Percentiles rank a stretch among this genome's conserved stretches.
Conservation (phyloP, 1,140 invertebrate genomes). For the Drosophila pseudoobscura region DNA sequence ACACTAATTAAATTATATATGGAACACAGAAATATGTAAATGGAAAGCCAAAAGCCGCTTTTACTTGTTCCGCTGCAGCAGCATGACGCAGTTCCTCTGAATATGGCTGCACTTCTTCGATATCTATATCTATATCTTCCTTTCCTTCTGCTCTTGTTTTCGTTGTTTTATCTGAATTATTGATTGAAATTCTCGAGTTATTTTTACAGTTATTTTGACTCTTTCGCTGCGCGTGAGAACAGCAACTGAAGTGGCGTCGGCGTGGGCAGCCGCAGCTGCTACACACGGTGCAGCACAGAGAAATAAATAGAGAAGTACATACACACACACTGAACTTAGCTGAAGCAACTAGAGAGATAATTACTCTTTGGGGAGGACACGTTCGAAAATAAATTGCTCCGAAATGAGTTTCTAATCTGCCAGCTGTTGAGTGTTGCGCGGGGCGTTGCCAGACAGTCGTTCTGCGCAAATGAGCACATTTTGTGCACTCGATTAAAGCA, state of each 20-base stretch:
- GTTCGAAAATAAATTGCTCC: too few relatives aligned
- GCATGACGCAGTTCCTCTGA: slow-evolving; percentile 51
- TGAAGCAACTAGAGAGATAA: slow-evolving; percentile 14
- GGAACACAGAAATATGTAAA: slow-evolving; percentile 45
- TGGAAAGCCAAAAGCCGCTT: slow-evolving; percentile 57
- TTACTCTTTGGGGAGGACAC: slow-evolving; percentile 23
- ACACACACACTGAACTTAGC: slow-evolving; percentile 8
- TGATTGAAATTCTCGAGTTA: too few relatives aligned
- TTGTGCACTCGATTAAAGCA: too few relatives aligned
- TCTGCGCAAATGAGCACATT: too few relatives aligned
- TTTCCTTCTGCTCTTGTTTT: slow-evolving; percentile 8
- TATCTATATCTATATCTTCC: slow-evolving; percentile 9
- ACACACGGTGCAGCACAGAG: background rate
- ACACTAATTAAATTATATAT: slow-evolving; percentile 68
- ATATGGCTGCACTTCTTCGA: slow-evolving; percentile 3
- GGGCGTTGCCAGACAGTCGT: too few relatives aligned
- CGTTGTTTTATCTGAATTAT: slow-evolving; percentile 6
- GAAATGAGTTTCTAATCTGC: too few relatives aligned
- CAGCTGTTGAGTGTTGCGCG: too few relatives aligned
- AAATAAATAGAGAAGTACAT: slow-evolving; percentile 2
- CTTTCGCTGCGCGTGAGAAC: background rate
- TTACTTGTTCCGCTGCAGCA: slow-evolving; percentile 82
- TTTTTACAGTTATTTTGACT: background rate
- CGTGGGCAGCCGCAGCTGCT: background rate
- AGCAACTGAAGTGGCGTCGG: too few relatives aligned